A percentile compares a stretch with the other conserved stretches of the same genome.
Evolutionary conservation across 2,888 invertebrate genomes (phyloP).

Genomic region (Cylindroiulus punctatus): DNA sequence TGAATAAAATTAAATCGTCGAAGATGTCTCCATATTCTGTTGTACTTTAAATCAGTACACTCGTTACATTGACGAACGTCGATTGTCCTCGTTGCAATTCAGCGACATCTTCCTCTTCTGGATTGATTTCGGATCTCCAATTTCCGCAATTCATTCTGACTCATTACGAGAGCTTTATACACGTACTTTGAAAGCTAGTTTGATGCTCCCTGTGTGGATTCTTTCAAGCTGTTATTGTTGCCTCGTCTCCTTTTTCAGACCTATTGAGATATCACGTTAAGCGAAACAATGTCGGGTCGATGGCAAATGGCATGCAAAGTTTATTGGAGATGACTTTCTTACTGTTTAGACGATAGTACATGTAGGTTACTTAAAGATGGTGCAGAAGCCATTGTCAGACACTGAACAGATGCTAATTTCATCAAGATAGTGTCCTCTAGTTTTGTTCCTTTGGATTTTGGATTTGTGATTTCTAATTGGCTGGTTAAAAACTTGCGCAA

Average conservation of each 20-base stretch:
- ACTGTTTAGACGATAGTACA: background rate
- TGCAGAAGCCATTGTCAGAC: background rate
- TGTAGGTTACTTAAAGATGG: background rate
- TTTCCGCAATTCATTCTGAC: background rate
- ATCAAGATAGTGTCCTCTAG: background rate
- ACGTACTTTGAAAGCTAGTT: background rate
- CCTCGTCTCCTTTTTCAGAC: background rate
- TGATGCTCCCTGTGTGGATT: background rate
- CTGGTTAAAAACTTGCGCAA: too few relatives aligned
- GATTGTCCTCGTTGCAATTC: background rate
- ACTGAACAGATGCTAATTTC: background rate
- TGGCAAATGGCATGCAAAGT: constrained; percentile 17
- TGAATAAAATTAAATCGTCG: too few relatives aligned
- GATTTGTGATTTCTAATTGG: background rate
- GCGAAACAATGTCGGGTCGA: background rate
- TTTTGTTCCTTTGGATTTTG: background rate
- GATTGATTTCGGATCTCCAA: background rate
- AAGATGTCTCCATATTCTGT: too few relatives aligned
- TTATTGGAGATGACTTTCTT: background rate
- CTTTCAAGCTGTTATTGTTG: background rate
- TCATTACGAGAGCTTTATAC: background rate
- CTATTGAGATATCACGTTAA: background rate
- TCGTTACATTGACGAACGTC: background rate
- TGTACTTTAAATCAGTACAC: background rate
- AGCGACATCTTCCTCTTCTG: background rate